A percentile compares a stretch with the other conserved stretches of the same genome.
These are phyloP conservation scores for Eubasilissa splendida DNA, from an alignment of 2,888 invertebrate species.

Conservation along the genomic window DNA sequence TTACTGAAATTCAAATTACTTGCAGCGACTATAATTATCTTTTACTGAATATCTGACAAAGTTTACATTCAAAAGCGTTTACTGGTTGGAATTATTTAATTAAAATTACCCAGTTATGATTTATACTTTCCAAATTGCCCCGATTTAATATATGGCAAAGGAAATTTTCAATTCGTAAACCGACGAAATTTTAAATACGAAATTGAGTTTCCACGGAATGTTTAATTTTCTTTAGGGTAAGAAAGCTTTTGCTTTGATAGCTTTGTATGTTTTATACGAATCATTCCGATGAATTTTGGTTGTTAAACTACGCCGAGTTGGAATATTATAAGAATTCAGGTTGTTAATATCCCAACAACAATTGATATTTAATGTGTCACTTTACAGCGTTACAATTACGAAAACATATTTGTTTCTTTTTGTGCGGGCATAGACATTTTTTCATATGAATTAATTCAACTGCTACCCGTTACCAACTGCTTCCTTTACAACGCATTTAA, in stretches of 20 bases:
- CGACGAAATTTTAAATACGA: constrained; percentile 54
- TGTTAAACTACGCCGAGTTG: constrained; percentile 1
- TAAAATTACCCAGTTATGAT: constrained; percentile 57
- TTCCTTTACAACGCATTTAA: too few species aligned
- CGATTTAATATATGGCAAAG: constrained; percentile 53
- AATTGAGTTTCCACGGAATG: constrained; percentile 45
- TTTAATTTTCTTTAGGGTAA: constrained; percentile 41
- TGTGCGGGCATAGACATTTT: too few species aligned
- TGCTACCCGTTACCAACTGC: too few species aligned
- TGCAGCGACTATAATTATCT: constrained; percentile 56
- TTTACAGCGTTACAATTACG: too few species aligned
- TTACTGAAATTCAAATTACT: constrained; percentile 56
- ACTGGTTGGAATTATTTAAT: constrained; percentile 58
- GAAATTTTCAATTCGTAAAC: constrained; percentile 55
- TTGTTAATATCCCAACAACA: too few species aligned
- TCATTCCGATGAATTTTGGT: constrained; percentile 10
- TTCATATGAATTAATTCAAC: too few species aligned
- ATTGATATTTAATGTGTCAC: too few species aligned
- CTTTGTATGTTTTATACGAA: constrained; percentile 30
- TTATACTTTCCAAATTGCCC: constrained; percentile 53
- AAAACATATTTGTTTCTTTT: too few species aligned
- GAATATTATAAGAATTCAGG: background rate
- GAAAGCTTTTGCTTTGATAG: constrained; percentile 24
- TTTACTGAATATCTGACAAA: constrained; percentile 50
- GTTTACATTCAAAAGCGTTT: constrained; percentile 55